phyloP scores from a whole-genome alignment of 2,113 vertebrate species.

The Galeopterus variegatus region DNA sequence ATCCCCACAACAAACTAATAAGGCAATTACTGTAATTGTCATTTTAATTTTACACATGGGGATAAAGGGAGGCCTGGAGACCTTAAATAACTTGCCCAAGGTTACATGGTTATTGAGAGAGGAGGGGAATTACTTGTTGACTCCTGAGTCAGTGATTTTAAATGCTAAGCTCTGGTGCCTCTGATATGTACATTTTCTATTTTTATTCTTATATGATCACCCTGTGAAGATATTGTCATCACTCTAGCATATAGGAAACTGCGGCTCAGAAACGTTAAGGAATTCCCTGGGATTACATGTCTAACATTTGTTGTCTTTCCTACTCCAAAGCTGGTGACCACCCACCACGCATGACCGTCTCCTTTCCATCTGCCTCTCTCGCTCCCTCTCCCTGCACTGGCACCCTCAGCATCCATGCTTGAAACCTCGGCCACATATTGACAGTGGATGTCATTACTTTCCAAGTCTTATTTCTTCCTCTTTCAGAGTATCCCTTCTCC shows the following conservation, averaged over 20 bases:
- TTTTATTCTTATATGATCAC: background rate
- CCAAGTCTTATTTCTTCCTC: background rate
- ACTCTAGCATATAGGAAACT: background rate
- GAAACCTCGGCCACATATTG: background rate
- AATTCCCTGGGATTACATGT: background rate
- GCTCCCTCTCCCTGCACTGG: too few relatives aligned
- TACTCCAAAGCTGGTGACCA: background rate
- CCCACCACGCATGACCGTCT: rapidly evolving
- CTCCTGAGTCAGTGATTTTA: background rate
- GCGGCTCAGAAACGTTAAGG: background rate
- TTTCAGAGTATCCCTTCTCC: background rate
- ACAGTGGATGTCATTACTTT: background rate
- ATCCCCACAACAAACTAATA: background rate
- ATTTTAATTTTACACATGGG: background rate
- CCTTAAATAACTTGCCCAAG: background rate
- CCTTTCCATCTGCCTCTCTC: background rate
- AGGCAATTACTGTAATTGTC: background rate
- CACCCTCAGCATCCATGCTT: background rate
- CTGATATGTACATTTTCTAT: background rate
- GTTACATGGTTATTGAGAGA: background rate
- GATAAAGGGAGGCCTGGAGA: background rate
- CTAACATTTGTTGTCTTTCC: background rate
- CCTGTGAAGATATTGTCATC: background rate
- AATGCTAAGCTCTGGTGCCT: background rate
- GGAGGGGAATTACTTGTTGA: background rate